phyloP scores from a whole-genome alignment of 1,140 invertebrate genomes.

The Monochamus saltuarius region DNA sequence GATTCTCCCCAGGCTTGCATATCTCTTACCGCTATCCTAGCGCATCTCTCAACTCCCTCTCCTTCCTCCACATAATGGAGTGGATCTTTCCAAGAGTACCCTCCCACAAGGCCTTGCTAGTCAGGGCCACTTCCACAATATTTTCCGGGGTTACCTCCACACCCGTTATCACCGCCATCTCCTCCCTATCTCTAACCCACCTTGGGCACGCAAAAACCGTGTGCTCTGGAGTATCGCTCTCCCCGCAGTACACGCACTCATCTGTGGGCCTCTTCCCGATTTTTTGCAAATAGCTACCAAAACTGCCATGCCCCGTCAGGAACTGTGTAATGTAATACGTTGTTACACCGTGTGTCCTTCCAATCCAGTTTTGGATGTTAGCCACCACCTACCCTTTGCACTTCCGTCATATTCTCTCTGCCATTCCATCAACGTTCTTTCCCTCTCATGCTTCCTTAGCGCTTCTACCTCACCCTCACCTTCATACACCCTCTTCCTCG shows the following conservation, averaged over 20 bases:
- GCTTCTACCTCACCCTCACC: too few species aligned
- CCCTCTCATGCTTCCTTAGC: too few species aligned
- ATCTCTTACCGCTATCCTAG: too few species aligned
- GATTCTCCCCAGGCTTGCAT: too few species aligned
- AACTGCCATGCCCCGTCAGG: conserved; percentile 2
- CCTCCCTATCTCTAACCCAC: neutral
- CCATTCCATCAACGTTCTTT: neutral
- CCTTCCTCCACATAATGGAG: too few species aligned
- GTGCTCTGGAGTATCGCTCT: neutral
- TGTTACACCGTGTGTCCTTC: neutral
- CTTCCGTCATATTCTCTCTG: neutral
- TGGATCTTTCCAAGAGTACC: too few species aligned
- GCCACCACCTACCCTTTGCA: neutral
- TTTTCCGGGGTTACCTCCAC: too few species aligned
- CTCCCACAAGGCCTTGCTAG: too few species aligned
- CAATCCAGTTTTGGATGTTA: conserved; percentile 11
- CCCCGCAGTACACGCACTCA: conserved; percentile 2
- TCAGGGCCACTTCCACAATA: too few species aligned
- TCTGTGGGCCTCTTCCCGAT: neutral
- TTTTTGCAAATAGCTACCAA: conserved; percentile 9
- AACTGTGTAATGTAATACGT: conserved; percentile 24
- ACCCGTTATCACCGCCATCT: neutral
- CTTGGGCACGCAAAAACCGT: neutral
- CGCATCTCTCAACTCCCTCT: too few species aligned
- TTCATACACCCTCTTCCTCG: too few species aligned